Conservation (phyloP, 2,888 invertebrate genomes). For the Leptinotarsa peninsularis region DNA sequence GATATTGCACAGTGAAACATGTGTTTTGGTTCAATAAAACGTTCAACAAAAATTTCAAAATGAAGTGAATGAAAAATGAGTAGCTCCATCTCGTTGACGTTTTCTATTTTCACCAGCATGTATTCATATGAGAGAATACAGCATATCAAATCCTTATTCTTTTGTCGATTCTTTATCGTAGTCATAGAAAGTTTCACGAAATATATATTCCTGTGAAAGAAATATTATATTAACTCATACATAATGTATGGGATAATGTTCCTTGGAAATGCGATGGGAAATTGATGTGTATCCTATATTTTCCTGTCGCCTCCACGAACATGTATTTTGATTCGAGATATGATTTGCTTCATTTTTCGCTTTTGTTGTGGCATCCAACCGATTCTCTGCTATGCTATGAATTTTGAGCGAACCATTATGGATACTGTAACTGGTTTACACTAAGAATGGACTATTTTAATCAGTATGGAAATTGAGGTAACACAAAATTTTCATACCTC, state of each 20-base stretch:
- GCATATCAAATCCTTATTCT: slow-evolving; percentile 21
- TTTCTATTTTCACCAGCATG: neutral
- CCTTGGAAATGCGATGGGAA: slow-evolving; percentile 27
- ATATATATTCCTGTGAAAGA: slow-evolving; percentile 28
- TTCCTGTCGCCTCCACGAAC: slow-evolving; percentile 21
- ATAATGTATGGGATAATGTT: slow-evolving; percentile 34
- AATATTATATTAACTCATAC: slow-evolving; percentile 34
- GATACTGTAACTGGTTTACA: no score
- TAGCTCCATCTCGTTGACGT: neutral
- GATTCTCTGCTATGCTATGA: no score
- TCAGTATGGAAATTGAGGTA: no score
- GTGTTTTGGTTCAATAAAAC: no score
- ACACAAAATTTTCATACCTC: no score
- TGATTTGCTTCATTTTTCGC: slow-evolving; percentile 4
- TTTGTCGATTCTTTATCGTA: slow-evolving; percentile 10
- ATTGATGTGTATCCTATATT: slow-evolving; percentile 33
- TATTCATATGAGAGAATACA: neutral
- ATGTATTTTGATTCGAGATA: slow-evolving; percentile 27
- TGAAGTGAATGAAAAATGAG: neutral
- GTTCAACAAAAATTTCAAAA: no score
- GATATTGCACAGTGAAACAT: no score
- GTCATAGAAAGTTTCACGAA: slow-evolving; percentile 2
- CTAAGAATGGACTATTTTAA: no score
- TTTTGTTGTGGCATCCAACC: neutral
- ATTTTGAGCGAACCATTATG: no score